Conservation (phyloP, 1,140 invertebrate species). For the Bombus pascuorum region DNA sequence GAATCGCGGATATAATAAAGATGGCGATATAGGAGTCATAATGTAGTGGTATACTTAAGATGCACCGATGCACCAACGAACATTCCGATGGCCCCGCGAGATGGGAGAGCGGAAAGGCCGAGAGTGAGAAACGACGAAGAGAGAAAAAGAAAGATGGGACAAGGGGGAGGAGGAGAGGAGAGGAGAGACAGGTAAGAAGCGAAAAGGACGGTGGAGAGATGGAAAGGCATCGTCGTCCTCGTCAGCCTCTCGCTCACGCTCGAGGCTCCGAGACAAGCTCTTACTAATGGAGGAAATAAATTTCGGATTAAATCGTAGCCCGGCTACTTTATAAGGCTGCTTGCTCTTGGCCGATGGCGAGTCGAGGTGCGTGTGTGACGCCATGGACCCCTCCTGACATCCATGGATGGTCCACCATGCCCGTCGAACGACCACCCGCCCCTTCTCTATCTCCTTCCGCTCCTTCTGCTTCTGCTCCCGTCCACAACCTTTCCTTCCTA, state of each 20-base stretch:
- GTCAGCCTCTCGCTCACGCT: conserved; percentile 81
- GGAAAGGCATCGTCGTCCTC: conserved; percentile 70
- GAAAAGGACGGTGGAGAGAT: conserved; percentile 42
- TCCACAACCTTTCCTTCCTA: neutral
- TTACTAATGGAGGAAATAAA: conserved; percentile 83
- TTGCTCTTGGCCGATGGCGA: conserved; percentile 62
- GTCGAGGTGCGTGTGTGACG: conserved; percentile 70
- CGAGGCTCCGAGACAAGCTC: conserved; percentile 79
- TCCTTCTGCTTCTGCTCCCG: neutral
- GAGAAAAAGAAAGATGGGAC: neutral
- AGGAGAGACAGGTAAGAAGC: conserved; percentile 55
- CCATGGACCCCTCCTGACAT: conserved; percentile 69
- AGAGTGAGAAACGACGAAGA: conserved; percentile 1
- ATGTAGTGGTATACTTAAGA: conserved; percentile 77
- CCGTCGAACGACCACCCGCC: conserved; percentile 53
- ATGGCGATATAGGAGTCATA: conserved; percentile 81
- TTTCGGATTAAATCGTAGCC: conserved; percentile 83
- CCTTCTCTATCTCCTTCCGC: conserved; percentile 37
- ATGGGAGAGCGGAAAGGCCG: conserved; percentile 25
- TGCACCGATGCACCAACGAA: conserved; percentile 70
- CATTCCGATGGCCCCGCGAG: conserved; percentile 76
- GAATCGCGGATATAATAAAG: conserved; percentile 80
- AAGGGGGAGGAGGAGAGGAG: conserved; percentile 35
- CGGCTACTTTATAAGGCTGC: conserved; percentile 81
- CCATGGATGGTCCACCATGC: conserved; percentile 68